A percentile compares a stretch with the other conserved stretches of the same genome.
phyloP scores from a whole-genome alignment of 30 jellyfish, hydroid and myxozoan genomes.

The Aurelia coerulea region DNA sequence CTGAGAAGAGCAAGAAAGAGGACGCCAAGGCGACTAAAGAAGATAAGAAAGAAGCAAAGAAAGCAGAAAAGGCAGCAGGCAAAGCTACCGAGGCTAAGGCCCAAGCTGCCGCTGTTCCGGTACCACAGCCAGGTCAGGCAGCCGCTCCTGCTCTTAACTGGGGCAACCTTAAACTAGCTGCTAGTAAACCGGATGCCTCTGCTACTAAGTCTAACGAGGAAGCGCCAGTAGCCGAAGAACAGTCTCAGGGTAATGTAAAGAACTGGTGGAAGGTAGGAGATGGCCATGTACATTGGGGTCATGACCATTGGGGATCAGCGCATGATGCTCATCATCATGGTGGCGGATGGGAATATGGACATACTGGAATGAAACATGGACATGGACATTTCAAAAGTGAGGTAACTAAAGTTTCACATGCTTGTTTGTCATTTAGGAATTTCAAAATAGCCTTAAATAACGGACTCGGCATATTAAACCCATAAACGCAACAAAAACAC shows the following conservation, averaged over 20 bases:
- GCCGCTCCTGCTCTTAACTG: slow-evolving; percentile 32
- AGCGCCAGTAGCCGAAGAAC: slow-evolving; percentile 19
- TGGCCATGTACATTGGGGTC: slow-evolving; percentile 99
- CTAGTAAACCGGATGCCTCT: slow-evolving; percentile 32
- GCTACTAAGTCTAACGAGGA: slow-evolving; percentile 34
- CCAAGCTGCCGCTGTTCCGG: slow-evolving; percentile 55
- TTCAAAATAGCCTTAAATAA: too few relatives aligned
- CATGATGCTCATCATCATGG: slow-evolving; percentile 86
- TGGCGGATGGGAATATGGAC: slow-evolving; percentile 99
- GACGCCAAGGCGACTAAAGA: slow-evolving; percentile 28
- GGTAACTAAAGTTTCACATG: background rate
- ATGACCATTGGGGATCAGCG: slow-evolving; percentile 96
- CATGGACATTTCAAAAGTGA: slow-evolving; percentile 69
- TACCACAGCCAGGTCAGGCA: slow-evolving; percentile 57
- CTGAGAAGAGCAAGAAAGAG: background rate
- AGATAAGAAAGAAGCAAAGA: slow-evolving; percentile 9
- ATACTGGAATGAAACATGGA: slow-evolving; percentile 89
- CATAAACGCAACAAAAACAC: too few relatives aligned
- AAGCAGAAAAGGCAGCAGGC: slow-evolving; percentile 30
- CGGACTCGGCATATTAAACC: too few relatives aligned
- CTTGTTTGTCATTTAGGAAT: background rate
- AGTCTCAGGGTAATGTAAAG: slow-evolving; percentile 57
- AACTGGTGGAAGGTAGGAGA: slow-evolving; percentile 99
- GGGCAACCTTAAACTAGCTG: slow-evolving; percentile 54
- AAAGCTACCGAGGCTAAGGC: slow-evolving; percentile 23